Conservation (phyloP, 2,888 invertebrate genomes). For the Tetragonisca angustula region DNA sequence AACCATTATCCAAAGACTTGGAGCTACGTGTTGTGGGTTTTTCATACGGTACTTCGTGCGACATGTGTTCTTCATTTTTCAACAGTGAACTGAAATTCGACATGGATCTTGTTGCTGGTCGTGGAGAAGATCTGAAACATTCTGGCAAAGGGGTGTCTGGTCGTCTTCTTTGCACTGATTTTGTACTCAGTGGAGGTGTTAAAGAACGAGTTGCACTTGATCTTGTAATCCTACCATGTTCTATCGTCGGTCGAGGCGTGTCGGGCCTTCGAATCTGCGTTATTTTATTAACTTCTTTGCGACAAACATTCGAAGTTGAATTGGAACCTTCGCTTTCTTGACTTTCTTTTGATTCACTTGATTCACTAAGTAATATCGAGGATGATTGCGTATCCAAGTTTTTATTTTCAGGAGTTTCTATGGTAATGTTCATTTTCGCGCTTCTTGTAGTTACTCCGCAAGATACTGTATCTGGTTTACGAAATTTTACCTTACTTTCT, state of each 20-base stretch:
- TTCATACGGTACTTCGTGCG: constrained; percentile 42
- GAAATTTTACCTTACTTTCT: constrained; percentile 42
- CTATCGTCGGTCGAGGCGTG: constrained; percentile 44
- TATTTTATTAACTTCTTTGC: constrained; percentile 27
- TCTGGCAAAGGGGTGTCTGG: constrained; percentile 78
- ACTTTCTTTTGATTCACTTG: constrained; percentile 36
- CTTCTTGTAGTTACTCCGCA: constrained; percentile 53
- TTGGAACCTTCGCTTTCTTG: not conserved
- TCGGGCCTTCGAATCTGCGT: constrained; percentile 40
- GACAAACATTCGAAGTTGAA: not conserved
- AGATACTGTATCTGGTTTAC: constrained; percentile 30
- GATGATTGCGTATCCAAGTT: not conserved
- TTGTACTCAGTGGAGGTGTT: constrained; percentile 48
- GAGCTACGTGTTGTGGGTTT: constrained; percentile 70
- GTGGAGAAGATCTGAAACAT: constrained; percentile 40
- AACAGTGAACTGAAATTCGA: constrained; percentile 36
- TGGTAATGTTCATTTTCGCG: constrained; percentile 26
- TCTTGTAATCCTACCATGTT: constrained; percentile 63
- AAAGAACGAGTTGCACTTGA: constrained; percentile 54
- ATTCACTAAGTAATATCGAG: not conserved
- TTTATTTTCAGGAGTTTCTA: constrained; percentile 31
- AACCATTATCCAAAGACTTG: constrained; percentile 73
- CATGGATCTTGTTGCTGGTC: constrained; percentile 67
- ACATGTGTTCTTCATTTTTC: constrained; percentile 44
- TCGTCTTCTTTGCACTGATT: constrained; percentile 57